phyloP scores from a whole-genome alignment of 2,888 invertebrate genomes.

The Drosophila multiciliata region DNA sequence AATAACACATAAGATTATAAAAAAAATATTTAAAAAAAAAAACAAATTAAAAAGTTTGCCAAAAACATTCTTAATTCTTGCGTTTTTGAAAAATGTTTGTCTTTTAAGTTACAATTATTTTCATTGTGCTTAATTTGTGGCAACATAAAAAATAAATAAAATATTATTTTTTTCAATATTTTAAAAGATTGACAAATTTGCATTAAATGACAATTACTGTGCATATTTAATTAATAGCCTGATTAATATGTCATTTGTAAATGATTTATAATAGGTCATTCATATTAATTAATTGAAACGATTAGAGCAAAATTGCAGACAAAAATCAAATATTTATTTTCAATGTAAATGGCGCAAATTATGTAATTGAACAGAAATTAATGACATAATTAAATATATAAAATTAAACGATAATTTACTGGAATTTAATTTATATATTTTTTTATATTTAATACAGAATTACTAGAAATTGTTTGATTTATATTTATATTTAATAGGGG shows the following conservation, averaged over 20 bases:
- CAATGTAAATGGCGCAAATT: neutral
- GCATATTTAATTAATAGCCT: neutral
- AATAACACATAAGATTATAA: neutral
- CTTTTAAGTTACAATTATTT: neutral
- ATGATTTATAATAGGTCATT: conserved; percentile 1
- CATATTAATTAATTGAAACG: neutral
- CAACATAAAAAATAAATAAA: no score
- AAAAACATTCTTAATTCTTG: neutral
- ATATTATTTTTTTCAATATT: neutral
- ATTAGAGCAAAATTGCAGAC: neutral
- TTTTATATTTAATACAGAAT: neutral
- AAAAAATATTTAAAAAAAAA: neutral
- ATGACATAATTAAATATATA: neutral
- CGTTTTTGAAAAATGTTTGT: neutral
- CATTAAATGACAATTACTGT: neutral
- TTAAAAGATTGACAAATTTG: neutral
- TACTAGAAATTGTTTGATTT: conserved; percentile 21
- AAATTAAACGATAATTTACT: no score
- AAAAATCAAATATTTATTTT: neutral
- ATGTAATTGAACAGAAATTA: neutral
- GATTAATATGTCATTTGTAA: neutral
- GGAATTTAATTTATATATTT: no score
- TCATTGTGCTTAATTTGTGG: neutral
- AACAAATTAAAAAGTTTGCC: neutral
- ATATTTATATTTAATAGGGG: no score